These are phyloP conservation scores for Bursaphelenchus mucronatus DNA, from an alignment of 1,140 invertebrate species.

Conservation along the genomic window DNA sequence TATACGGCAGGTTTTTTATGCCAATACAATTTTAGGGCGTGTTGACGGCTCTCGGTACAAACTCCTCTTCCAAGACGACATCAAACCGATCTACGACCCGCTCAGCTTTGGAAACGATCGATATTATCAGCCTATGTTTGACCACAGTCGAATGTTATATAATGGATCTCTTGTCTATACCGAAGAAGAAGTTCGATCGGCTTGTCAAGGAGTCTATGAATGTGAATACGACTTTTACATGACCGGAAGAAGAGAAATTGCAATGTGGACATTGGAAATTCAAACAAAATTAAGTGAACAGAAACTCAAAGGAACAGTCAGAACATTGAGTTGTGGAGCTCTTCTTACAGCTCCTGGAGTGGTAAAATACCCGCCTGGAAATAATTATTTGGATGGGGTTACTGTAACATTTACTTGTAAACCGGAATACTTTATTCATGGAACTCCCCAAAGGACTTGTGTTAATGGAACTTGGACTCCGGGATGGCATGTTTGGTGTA, in stretches of 20 bases:
- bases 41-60: constrained; percentile 47
- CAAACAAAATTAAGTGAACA: constrained; percentile 42
- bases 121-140: constrained; percentile 45
- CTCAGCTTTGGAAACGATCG: constrained; percentile 42
- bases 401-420: constrained; percentile 55
- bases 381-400: constrained; percentile 48
- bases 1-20: neutral
- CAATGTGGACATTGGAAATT: constrained; percentile 40
- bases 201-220: constrained; percentile 45
- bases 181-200: constrained; percentile 39
- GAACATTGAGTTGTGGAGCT: constrained; percentile 50
- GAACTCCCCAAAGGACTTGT: constrained; percentile 47
- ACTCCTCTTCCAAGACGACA: constrained; percentile 48
- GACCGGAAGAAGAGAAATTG: constrained; percentile 52
- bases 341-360: constrained; percentile 47
- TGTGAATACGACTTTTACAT: constrained; percentile 53
- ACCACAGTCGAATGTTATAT: constrained; percentile 41
- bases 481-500: constrained; percentile 47
- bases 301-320: constrained; percentile 38
- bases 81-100: constrained; percentile 54
- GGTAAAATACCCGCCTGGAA: constrained; percentile 49
- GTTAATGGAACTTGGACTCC: constrained; percentile 55
- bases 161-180: constrained; percentile 47
- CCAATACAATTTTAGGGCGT: constrained; percentile 28
- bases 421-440: constrained; percentile 55